A percentile compares a stretch with the other conserved stretches of the same genome.
Evolutionary conservation across 2,113 vertebrate genomes (phyloP).

Genomic region (Paramormyrops kingsleyae): DNA sequence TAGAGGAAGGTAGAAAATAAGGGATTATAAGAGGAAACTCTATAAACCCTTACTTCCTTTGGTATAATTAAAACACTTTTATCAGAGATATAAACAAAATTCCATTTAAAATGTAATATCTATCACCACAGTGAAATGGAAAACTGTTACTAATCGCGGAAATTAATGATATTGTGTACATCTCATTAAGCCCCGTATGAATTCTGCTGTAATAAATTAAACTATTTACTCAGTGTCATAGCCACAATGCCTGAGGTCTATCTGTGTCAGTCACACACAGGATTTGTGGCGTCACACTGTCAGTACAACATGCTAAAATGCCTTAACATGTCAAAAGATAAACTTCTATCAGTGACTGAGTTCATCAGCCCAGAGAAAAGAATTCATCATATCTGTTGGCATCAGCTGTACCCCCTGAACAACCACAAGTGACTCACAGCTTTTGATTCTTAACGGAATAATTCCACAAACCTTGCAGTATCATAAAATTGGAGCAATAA

Average conservation of each 20-base stretch:
- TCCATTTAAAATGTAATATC: not conserved
- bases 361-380: not conserved
- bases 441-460: not conserved
- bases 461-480: not conserved
- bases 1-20: not conserved
- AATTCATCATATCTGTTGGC: not conserved
- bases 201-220: not conserved
- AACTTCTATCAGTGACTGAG: not conserved
- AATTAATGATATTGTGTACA: not conserved
- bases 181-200: not conserved
- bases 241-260: not conserved
- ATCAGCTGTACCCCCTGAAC: not conserved
- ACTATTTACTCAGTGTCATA: not conserved
- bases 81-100: not conserved
- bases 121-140: not conserved
- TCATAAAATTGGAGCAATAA: not conserved
- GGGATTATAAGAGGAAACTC: not conserved
- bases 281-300: not conserved
- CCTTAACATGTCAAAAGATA: not conserved
- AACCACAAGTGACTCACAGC: not conserved
- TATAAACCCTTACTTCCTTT: not conserved
- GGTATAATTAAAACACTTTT: not conserved
- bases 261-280: not conserved
- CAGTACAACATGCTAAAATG: not conserved
- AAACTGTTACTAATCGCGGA: not conserved